A percentile compares a stretch with the other conserved stretches of the same genome.
These are phyloP conservation scores for Rhogogaster chlorosoma DNA, from an alignment of 2,888 invertebrate species.

Conservation along the genomic window DNA sequence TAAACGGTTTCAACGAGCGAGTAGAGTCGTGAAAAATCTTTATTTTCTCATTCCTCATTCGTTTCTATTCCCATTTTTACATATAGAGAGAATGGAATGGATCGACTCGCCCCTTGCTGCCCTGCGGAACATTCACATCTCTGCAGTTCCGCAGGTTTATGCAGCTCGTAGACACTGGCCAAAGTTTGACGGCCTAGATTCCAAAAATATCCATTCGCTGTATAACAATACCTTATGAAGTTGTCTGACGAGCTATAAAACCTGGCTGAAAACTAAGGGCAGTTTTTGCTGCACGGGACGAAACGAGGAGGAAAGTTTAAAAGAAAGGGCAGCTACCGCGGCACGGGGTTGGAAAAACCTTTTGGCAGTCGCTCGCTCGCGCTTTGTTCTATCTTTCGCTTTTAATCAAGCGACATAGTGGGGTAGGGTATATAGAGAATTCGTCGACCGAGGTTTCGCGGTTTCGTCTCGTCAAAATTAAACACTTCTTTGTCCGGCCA, in stretches of 20 bases:
- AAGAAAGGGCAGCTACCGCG: not conserved
- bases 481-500: constrained; percentile 9
- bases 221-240: constrained; percentile 47
- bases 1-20: constrained; percentile 4
- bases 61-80: not conserved
- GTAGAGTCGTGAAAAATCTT: not conserved
- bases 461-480: not conserved
- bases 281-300: not conserved
- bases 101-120: not conserved
- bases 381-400: constrained; percentile 38
- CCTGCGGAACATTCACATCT: not conserved
- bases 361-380: constrained; percentile 5
- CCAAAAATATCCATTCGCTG: constrained; percentile 64
- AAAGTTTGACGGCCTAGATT: constrained; percentile 64
- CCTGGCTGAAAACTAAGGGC: constrained; percentile 10
- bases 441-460: not conserved
- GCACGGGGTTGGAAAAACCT: not conserved
- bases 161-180: not conserved
- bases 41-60: not conserved
- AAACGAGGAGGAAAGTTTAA: not conserved
- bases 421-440: not conserved
- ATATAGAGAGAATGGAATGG: not conserved
- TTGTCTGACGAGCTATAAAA: constrained; percentile 39
- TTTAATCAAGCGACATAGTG: constrained; percentile 44
- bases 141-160: not conserved